Conservation (phyloP, 2,888 invertebrate genomes). For the Orchesellides sinensis region DNA sequence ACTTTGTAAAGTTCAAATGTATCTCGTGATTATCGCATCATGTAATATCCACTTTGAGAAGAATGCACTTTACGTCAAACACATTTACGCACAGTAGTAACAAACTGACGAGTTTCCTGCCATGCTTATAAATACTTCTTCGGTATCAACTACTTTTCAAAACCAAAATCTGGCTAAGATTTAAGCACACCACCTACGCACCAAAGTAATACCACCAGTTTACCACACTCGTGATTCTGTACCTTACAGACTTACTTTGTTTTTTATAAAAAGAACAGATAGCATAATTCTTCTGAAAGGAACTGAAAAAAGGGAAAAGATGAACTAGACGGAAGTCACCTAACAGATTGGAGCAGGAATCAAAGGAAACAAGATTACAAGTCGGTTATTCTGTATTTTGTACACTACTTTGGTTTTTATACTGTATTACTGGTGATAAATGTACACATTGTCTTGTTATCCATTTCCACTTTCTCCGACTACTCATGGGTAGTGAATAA, state of each 20-base stretch:
- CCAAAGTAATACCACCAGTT: background rate
- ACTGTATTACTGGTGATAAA: too few species aligned
- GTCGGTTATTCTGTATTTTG: constrained; percentile 1
- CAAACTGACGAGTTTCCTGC: too few species aligned
- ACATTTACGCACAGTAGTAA: too few species aligned
- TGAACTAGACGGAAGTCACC: constrained; percentile 38
- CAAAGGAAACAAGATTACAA: constrained; percentile 33
- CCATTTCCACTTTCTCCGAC: too few species aligned
- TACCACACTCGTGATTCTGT: background rate
- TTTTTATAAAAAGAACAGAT: constrained; percentile 18
- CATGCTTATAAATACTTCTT: too few species aligned
- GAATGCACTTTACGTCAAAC: background rate
- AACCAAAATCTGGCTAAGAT: background rate
- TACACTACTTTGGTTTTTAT: too few species aligned
- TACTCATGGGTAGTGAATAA: background rate
- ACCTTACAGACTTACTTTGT: background rate
- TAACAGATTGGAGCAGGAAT: constrained; percentile 39
- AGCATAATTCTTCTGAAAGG: constrained; percentile 38
- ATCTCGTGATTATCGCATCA: background rate
- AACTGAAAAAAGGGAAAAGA: constrained; percentile 29
- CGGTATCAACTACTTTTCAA: too few species aligned
- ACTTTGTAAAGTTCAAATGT: background rate
- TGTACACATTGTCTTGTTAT: too few species aligned
- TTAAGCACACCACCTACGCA: constrained; percentile 1
- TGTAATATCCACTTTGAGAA: background rate